Conservation (phyloP, 1,140 invertebrate genomes). For the Adoxophyes honmai region DNA sequence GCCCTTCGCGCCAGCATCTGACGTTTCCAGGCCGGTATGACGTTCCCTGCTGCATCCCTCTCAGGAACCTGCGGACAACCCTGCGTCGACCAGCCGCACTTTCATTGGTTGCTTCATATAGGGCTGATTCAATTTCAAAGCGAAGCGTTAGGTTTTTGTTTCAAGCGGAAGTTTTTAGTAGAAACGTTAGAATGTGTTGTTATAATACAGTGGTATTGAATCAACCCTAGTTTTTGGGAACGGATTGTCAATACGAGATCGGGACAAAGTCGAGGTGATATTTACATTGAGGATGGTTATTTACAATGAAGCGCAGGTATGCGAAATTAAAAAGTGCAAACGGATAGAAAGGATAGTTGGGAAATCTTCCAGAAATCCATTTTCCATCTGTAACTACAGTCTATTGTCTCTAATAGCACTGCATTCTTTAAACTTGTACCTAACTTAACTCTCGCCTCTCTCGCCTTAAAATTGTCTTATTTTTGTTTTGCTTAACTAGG, state of each 20-base stretch:
- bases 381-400: too few species aligned
- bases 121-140: slow-evolving; percentile 13
- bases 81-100: slow-evolving; percentile 63
- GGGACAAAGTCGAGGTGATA: neutral
- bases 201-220: slow-evolving; percentile 13
- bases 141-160: neutral
- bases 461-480: too few species aligned
- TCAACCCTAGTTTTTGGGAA: slow-evolving; percentile 11
- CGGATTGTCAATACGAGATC: neutral
- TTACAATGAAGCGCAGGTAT: too few species aligned
- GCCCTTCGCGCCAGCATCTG: slow-evolving; percentile 96
- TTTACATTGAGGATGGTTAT: too few species aligned
- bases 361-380: too few species aligned
- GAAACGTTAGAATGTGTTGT: neutral
- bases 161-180: neutral
- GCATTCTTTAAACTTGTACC: too few species aligned
- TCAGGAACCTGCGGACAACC: slow-evolving; percentile 87
- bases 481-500: too few species aligned
- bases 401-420: too few species aligned
- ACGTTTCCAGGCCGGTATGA: slow-evolving; percentile 95
- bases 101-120: slow-evolving; percentile 13
- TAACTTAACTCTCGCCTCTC: too few species aligned
- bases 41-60: slow-evolving; percentile 90
- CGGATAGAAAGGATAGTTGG: too few species aligned
- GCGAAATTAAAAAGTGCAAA: too few species aligned